phyloP scores from a whole-genome alignment of 2,113 vertebrate genomes.

The Vireo altiloquus region DNA sequence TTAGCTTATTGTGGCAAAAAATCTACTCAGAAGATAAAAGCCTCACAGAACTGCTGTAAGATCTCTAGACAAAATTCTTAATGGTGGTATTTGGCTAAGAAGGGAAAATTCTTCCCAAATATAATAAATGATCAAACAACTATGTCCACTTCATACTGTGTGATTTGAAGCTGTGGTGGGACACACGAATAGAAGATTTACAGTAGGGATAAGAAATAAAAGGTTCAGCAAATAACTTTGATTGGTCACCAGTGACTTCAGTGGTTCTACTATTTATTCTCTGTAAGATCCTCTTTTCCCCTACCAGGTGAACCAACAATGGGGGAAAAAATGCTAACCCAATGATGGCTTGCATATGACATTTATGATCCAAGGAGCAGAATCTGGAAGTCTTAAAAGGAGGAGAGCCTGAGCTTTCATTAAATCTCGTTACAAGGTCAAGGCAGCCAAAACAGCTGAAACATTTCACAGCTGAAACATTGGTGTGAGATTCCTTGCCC shows the following conservation, averaged over 20 bases:
- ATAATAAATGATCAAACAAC: not conserved
- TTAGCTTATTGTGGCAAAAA: not conserved
- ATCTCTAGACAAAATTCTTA: not conserved
- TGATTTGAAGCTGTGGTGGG: not conserved
- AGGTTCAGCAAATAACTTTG: not conserved
- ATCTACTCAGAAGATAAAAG: not conserved
- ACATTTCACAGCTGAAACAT: not conserved
- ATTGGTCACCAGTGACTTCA: not conserved
- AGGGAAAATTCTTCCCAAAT: not conserved
- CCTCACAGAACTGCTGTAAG: not conserved
- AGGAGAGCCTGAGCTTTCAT: not conserved
- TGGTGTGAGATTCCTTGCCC: not conserved
- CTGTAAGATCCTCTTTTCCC: not conserved
- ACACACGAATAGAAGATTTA: not conserved
- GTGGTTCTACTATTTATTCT: not conserved
- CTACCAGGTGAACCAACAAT: not conserved
- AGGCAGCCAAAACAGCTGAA: not conserved
- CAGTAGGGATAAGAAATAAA: not conserved
- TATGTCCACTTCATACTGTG: not conserved
- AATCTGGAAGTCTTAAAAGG: not conserved
- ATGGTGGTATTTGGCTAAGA: not conserved
- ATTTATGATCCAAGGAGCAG: not conserved
- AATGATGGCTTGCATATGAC: not conserved
- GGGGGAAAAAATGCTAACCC: not conserved
- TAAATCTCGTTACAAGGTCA: not conserved